phyloP scores from a whole-genome alignment of 2,888 invertebrate genomes.

The Lissonota sp. region DNA sequence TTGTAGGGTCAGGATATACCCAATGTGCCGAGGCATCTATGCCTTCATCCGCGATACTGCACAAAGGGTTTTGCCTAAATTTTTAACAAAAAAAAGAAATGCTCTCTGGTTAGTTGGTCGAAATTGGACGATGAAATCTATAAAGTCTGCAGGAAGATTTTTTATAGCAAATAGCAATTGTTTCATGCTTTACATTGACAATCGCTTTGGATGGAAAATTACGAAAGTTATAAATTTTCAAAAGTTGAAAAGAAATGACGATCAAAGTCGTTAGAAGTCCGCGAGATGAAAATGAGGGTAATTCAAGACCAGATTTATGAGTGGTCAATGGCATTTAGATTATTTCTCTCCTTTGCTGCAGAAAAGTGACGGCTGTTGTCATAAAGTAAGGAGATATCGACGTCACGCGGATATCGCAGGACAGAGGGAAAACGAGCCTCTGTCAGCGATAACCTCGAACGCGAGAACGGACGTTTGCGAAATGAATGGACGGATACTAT shows the following conservation, averaged over 20 bases:
- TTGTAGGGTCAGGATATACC: conserved; percentile 43
- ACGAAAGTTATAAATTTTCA: too few species aligned
- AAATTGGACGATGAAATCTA: too few species aligned
- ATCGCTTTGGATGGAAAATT: background rate
- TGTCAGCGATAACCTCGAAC: conserved; percentile 41
- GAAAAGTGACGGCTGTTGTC: conserved; percentile 11
- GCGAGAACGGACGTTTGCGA: conserved; percentile 29
- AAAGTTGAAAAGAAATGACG: background rate
- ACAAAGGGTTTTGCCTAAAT: background rate
- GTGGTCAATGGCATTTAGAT: conserved; percentile 41
- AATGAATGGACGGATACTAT: conserved; percentile 17
- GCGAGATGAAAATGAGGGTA: conserved; percentile 12
- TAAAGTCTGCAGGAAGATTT: too few species aligned
- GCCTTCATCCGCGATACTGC: background rate
- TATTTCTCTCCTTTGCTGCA: conserved; percentile 5
- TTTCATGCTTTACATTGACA: too few species aligned
- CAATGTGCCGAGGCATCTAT: conserved; percentile 12
- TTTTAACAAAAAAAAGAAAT: too few species aligned
- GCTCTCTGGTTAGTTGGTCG: too few species aligned
- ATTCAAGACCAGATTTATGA: conserved; percentile 50
- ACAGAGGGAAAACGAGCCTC: conserved; percentile 31
- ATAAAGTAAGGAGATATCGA: conserved; percentile 43
- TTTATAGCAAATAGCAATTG: too few species aligned
- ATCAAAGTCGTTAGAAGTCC: background rate
- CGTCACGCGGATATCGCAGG: background rate